Evolutionary conservation across 2,797 vertebrate species (phyloP), one percentile per base, ranked within the genome.

Genomic region (Neoniphon sammara): DNA sequence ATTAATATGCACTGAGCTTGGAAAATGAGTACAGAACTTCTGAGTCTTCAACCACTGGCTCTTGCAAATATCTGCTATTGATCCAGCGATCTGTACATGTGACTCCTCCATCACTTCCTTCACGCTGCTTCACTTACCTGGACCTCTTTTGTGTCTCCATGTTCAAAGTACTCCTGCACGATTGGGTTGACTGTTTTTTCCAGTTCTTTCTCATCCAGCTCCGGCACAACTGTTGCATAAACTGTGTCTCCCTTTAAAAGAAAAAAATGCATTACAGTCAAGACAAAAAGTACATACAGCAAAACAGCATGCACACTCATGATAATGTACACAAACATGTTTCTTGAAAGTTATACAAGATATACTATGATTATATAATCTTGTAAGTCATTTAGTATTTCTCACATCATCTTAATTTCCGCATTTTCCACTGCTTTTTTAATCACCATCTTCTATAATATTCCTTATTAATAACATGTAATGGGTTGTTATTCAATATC

Each of bases 91-190:
- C 9, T 23, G 50, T 20, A 17, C 12, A 59, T 18, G 30, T 57
- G 27, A 44, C 31, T 21, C 12, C 7, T 21, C 36, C 11, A 39
- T 39, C 8, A 12, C 11, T 1, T 7, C 2, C 39, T 49, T 5
- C 0, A 17, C 63, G 11, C 27, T 10, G 36, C 27, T 50, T 68
- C 75, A 1, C 25, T 86, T 85, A 96, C 96, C 93, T 96, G 87
- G 42, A 97, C 96, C 73, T 96, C 96, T 66, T 92, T 93, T 61
- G 96, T 95, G 91, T 96, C 96, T 83, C 95, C 96, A 0, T 97
- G 96, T 84, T 96, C 95, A 63, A 96, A 96, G 88, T 96, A 97
- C 77, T 97, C 96, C 88, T 94, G 84, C 56, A 97, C 95, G 61
- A 96, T 96, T 0, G 96, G 96, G 83, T 95, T 96, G 73, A 97